These are phyloP conservation scores for Epicampocera succincta DNA, from an alignment of 2,888 invertebrate species.

Conservation along the genomic window DNA sequence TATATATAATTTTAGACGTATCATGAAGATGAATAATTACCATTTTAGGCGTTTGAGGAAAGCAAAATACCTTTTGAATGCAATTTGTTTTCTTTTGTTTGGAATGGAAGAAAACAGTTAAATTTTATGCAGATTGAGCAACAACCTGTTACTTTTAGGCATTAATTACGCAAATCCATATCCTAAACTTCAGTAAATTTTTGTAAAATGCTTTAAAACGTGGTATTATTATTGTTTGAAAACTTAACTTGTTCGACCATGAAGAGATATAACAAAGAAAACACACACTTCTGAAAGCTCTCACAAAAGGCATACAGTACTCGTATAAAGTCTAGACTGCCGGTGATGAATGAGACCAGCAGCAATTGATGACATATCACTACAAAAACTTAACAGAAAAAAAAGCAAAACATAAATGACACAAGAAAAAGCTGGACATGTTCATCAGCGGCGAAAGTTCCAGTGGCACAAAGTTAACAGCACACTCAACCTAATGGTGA, in stretches of 20 bases:
- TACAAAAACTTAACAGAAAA: background rate
- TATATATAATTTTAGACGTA: too few species aligned
- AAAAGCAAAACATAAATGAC: slow-evolving; percentile 14
- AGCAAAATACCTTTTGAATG: too few species aligned
- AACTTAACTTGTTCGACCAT: background rate
- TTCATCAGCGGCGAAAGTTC: slow-evolving; percentile 37
- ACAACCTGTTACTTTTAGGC: too few species aligned
- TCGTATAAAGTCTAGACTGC: slow-evolving; percentile 45
- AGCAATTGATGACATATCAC: slow-evolving; percentile 48
- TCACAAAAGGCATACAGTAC: slow-evolving; percentile 7
- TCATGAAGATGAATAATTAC: too few species aligned
- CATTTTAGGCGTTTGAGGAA: too few species aligned
- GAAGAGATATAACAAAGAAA: background rate
- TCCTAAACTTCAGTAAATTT: too few species aligned
- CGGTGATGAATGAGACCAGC: slow-evolving; percentile 45
- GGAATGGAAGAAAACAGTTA: too few species aligned
- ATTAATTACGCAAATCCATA: too few species aligned
- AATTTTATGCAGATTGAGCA: too few species aligned
- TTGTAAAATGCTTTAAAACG: too few species aligned
- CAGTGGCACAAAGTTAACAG: background rate
- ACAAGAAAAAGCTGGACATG: slow-evolving; percentile 31
- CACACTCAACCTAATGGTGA: slow-evolving; percentile 1
- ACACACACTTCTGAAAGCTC: background rate
- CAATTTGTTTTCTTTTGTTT: too few species aligned
- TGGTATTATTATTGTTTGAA: too few species aligned